Evolutionary conservation across 37 sponge, comb jelly and placozoan species (phyloP), one percentile per base, ranked within the genome.

Genomic region (Geodia barretti): DNA sequence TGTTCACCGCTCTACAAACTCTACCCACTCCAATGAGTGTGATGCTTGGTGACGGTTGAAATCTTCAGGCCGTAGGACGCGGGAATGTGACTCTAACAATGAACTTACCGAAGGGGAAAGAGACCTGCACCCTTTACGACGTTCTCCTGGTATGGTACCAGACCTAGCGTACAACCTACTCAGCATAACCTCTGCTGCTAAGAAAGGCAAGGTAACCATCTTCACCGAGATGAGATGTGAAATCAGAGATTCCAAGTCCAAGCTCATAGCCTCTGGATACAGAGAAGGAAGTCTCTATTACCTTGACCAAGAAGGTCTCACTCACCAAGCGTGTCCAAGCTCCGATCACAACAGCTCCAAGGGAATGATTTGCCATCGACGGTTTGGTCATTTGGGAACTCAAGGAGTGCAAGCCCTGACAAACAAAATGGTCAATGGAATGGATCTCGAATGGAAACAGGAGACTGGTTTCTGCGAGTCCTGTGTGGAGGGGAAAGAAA

Each of bases 101-200:
- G 69, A 73, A 74, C 32, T 43, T 73, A 37, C 75, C 83, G 23
- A n/a, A 29, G 23, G 62, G 75, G 14, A 32, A 38, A 28, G 30
- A 81, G 63, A 47, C 39, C 1, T 80, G 81, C 54, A 75, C 58
- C 20, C 67, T 87, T 19, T 68, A 75, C 30, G 43, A 87, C 76
- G 87, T 86, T 29, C 80, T 86, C 39, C 62, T n/a, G n/a, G n/a
- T n/a, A n/a, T 40, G 64, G 74, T 86, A 54, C 87, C 87, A 29
- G 54, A 73, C 24, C 80, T 86, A 24, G 33, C 79, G 31, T 85
- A 85, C 59, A 77, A 76, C 41, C 42, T 83, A 21, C 47, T 86
- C 26, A 87, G 81, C 58, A 72, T 87, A 37, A 67, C 88, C 21
- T 66, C 71, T 36, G 88, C 82, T 33, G 30, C 82, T 28, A 41